A percentile compares a stretch with the other conserved stretches of the same genome.
phyloP scores from a whole-genome alignment of 2,113 vertebrate species.

The Chascanopsetta lugubris region DNA sequence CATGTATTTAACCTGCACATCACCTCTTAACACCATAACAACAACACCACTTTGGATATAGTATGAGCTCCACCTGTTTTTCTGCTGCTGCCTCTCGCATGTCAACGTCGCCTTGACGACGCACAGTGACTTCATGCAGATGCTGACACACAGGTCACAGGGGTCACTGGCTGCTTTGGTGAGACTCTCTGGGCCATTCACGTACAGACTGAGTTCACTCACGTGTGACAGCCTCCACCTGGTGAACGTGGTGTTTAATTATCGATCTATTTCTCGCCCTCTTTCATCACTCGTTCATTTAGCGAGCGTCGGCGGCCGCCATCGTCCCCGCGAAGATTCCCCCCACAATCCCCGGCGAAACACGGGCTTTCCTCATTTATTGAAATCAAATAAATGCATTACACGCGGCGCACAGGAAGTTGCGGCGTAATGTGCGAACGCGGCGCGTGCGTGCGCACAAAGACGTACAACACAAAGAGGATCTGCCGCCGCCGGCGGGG shows the following conservation, averaged over 20 bases:
- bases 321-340: background rate
- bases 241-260: no score
- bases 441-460: constrained; percentile 38
- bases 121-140: background rate
- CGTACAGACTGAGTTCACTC: no score
- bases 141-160: no score
- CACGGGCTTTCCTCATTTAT: constrained; percentile 13
- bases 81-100: background rate
- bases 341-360: constrained; percentile 8
- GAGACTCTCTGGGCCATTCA: background rate
- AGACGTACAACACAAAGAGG: constrained; percentile 57
- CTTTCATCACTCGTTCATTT: background rate
- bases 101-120: background rate
- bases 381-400: constrained; percentile 43
- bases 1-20: no score
- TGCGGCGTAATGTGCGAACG: constrained; percentile 36
- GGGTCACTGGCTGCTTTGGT: background rate
- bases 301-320: background rate
- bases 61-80: background rate
- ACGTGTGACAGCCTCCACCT: no score
- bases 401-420: constrained; percentile 36
- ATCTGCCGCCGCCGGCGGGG: constrained; percentile 51
- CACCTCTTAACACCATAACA: no score
- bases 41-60: no score
- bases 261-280: background rate